These are phyloP conservation scores for Papilio dardanus DNA, from an alignment of 1,140 invertebrate genomes.

Conservation along the genomic window DNA sequence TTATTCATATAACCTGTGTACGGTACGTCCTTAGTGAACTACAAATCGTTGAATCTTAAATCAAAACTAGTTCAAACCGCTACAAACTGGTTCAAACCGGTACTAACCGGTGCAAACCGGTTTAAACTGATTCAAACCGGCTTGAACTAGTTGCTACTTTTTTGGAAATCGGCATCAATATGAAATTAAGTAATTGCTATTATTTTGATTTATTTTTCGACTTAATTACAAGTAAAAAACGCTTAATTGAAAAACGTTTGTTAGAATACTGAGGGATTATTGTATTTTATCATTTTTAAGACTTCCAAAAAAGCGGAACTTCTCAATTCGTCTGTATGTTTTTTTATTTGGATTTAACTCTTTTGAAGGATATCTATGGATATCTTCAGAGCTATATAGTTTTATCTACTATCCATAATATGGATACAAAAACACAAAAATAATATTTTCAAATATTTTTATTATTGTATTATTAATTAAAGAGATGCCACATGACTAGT, in stretches of 20 bases:
- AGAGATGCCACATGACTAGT: too few relatives aligned
- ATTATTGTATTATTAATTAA: too few relatives aligned
- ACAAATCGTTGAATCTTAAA: background rate
- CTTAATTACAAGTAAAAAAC: too few relatives aligned
- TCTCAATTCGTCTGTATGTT: too few relatives aligned
- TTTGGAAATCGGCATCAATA: background rate
- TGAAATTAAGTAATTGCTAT: background rate
- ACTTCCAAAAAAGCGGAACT: background rate
- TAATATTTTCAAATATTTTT: background rate
- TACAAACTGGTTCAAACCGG: too few relatives aligned
- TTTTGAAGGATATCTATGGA: background rate
- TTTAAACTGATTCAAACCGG: background rate
- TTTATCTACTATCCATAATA: background rate
- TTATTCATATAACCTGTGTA: slow-evolving; percentile 20
- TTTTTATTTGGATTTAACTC: background rate
- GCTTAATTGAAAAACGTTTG: background rate
- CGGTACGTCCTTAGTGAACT: background rate
- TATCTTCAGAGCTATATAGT: background rate
- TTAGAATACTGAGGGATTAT: background rate
- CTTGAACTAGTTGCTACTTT: background rate
- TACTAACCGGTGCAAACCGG: background rate
- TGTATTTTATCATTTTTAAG: background rate
- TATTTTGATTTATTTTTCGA: too few relatives aligned
- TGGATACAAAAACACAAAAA: background rate
- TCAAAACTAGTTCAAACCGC: too few relatives aligned